A percentile compares a stretch with the other conserved stretches of the same genome.
Conservation (phyloP, 2,113 vertebrate genomes). For the Chinchilla lanigera region DNA sequence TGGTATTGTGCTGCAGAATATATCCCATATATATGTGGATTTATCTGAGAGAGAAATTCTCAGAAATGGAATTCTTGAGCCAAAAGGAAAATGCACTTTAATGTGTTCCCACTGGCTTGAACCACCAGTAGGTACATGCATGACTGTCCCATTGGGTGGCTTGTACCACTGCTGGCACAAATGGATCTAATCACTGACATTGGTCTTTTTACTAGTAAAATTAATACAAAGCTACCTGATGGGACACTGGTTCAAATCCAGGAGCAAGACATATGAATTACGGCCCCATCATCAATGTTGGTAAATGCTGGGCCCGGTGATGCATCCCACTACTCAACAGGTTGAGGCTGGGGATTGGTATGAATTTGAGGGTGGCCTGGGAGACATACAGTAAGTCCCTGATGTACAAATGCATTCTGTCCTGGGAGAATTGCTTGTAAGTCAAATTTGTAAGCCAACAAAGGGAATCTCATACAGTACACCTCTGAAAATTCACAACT, state of each 20-base stretch:
- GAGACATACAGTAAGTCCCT: background rate
- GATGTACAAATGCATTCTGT: no score
- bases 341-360: background rate
- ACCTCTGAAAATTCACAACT: no score
- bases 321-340: background rate
- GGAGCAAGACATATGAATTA: background rate
- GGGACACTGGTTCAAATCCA: background rate
- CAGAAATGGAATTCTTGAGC: background rate
- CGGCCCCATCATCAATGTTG: background rate
- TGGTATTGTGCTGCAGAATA: background rate
- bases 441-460: no score
- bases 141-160: no score
- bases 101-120: background rate
- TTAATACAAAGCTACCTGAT: background rate
- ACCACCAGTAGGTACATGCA: background rate
- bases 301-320: background rate
- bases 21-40: background rate
- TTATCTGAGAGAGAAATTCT: background rate
- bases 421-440: no score
- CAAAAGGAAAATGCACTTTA: no score
- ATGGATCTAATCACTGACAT: background rate
- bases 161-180: no score
- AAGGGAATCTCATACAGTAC: no score
- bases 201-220: background rate
- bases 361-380: background rate